These are phyloP conservation scores for Oostethus manadensis DNA, from an alignment of 2,113 vertebrate species.

Conservation along the genomic window DNA sequence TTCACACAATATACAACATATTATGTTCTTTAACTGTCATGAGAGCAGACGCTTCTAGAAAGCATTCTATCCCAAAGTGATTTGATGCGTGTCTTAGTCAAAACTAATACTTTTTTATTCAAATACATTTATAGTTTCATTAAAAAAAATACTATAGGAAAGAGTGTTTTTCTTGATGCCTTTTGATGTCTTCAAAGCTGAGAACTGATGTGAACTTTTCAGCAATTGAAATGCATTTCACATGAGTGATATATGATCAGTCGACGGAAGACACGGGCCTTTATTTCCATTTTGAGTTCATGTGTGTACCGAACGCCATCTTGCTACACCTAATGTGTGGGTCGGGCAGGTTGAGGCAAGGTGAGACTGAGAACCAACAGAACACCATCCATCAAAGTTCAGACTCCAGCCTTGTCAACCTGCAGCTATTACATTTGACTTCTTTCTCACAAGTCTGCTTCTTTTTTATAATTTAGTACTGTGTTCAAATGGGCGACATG, in stretches of 20 bases:
- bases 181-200: not conserved
- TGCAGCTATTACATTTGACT: constrained; percentile 20
- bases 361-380: constrained; percentile 31
- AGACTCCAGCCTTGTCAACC: constrained; percentile 54
- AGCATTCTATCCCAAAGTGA: not conserved
- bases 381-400: constrained; percentile 57
- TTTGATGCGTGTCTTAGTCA: not conserved
- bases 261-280: not conserved
- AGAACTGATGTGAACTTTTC: not conserved
- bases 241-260: not conserved
- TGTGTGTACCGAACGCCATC: not conserved
- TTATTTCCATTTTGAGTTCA: constrained; percentile 6
- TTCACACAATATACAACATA: not conserved
- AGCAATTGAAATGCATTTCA: constrained; percentile 8
- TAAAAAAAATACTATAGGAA: too few species aligned
- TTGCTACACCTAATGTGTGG: constrained; percentile 6
- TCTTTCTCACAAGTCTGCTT: not conserved
- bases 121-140: not conserved
- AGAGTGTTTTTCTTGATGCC: not conserved
- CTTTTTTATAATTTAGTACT: not conserved
- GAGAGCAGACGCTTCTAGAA: not conserved
- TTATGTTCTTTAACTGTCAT: not conserved
- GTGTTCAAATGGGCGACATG: not conserved
- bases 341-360: constrained; percentile 61
- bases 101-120: not conserved